Evolutionary conservation across 1,140 invertebrate genomes (phyloP).

Genomic region (Ips typographus): DNA sequence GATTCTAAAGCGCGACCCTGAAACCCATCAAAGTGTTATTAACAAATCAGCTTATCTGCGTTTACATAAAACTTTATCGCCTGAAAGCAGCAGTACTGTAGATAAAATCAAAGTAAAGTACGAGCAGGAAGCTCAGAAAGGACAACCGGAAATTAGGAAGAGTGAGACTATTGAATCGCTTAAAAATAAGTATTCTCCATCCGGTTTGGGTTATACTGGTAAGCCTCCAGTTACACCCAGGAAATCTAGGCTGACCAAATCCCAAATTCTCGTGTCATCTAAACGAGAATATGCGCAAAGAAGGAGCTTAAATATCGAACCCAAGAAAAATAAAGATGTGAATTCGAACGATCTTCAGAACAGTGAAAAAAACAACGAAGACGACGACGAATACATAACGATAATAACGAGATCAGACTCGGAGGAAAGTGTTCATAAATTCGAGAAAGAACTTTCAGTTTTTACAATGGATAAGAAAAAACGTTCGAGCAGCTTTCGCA

Average conservation of each 20-base stretch:
- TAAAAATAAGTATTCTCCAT: constrained; percentile 41
- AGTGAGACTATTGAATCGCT: constrained; percentile 28
- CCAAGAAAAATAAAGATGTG: constrained; percentile 36
- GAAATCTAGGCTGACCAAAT: constrained; percentile 23
- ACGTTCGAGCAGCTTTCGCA: constrained; percentile 45
- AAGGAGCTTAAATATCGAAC: constrained; percentile 27
- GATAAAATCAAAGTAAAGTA: constrained; percentile 40
- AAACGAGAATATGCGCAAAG: constrained; percentile 10
- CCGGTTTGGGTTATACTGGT: constrained; percentile 34
- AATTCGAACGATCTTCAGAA: constrained; percentile 37
- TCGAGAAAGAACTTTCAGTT: constrained; percentile 42
- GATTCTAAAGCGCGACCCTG: constrained; percentile 32
- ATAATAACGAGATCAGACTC: constrained; percentile 41
- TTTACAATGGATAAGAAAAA: constrained; percentile 49
- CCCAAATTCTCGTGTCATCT: constrained; percentile 25
- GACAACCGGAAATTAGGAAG: constrained; percentile 4
- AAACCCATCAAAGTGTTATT: constrained; percentile 28
- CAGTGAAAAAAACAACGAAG: constrained; percentile 14
- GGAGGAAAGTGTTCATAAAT: constrained; percentile 44
- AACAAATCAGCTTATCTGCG: constrained; percentile 44
- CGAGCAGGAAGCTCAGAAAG: constrained; percentile 20
- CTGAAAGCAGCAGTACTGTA: constrained; percentile 31
- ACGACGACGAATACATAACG: constrained; percentile 38
- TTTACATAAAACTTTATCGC: constrained; percentile 38
- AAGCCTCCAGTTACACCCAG: constrained; percentile 19